A percentile compares a stretch with the other conserved stretches of the same genome.
phyloP scores from a whole-genome alignment of 1,140 invertebrate species.

The Caerostris darwini region DNA sequence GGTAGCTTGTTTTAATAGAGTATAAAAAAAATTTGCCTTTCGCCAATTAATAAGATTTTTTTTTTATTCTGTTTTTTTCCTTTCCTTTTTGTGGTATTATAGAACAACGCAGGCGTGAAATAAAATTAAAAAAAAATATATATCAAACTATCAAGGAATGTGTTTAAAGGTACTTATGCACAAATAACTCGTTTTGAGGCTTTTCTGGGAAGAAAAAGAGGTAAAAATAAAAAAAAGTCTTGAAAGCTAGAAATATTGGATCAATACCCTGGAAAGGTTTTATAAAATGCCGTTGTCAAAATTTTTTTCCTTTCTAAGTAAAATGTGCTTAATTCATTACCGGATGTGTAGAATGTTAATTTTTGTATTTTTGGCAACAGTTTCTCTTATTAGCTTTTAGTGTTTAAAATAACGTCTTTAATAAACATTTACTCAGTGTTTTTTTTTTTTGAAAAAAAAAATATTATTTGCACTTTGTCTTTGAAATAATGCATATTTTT shows the following conservation, averaged over 20 bases:
- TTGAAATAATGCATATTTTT: no score
- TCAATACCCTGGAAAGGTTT: background rate
- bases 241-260: background rate
- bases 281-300: slow-evolving; percentile 2
- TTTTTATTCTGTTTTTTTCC: no score
- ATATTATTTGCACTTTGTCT: no score
- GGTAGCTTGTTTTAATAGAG: slow-evolving; percentile 17
- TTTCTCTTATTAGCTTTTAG: no score
- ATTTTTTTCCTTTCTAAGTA: background rate
- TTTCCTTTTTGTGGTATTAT: background rate
- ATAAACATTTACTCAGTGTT: no score
- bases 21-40: slow-evolving; percentile 10
- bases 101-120: background rate
- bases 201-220: background rate
- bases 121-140: background rate
- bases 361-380: no score
- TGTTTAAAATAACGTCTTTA: no score
- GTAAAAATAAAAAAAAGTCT: no score
- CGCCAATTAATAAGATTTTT: background rate
- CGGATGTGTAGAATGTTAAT: no score
- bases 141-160: background rate
- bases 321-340: background rate
- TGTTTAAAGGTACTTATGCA: background rate
- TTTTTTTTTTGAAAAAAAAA: no score
- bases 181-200: slow-evolving; percentile 4